Base-by-base conservation (phyloP, 2,888 invertebrate species). In the Cheilosia grossa region DNA sequence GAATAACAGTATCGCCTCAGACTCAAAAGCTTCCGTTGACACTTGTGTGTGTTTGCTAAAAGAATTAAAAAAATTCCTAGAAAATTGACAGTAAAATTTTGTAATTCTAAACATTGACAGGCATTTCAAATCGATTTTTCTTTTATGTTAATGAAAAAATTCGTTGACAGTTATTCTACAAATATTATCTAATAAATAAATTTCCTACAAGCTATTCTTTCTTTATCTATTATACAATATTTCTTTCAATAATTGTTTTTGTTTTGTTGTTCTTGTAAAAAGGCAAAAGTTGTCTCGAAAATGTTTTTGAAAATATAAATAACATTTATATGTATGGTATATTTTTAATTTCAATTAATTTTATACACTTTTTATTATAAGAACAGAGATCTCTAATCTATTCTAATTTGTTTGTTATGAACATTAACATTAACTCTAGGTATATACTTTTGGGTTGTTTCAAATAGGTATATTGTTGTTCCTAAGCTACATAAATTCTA, bases 281-380 rank as follows among this genome's bases (percentile, higher is more conserved):
- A 81, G 81, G 81, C 81, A 74, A 81, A 75, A 81, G 69, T 81
- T 70, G 74, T 81, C 69, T 75, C 69, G 73, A 80, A 80, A 80
- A 66, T 67, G 58, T 17, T 67, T 61, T 21, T 70, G 54, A 56
- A 78, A 78, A 63, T 69, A 49, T 70, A 69, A 70, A 56, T 49
- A 54, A 79, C 15, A 30, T 40, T 54, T 69, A 37, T 53, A 33
- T 61, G 44, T 53, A 13, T 73, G 47, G 19, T 73, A 37, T 63
- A 44, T 24, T 54, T 53, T 13, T 61, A 54, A 10, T 33, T 51
- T 56, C 51, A 33, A 19, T 49, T 27, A 59, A 51, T 24, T 63
- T 37, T 56, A 69, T 56, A 56, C 33, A 30, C 30, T 37, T 19
- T 51, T 49, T 54, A 6, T 49, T n/a, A 51, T 49, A 51, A 51